Conservation (phyloP, 2,888 invertebrate genomes). For the Aporophyla nigra region DNA sequence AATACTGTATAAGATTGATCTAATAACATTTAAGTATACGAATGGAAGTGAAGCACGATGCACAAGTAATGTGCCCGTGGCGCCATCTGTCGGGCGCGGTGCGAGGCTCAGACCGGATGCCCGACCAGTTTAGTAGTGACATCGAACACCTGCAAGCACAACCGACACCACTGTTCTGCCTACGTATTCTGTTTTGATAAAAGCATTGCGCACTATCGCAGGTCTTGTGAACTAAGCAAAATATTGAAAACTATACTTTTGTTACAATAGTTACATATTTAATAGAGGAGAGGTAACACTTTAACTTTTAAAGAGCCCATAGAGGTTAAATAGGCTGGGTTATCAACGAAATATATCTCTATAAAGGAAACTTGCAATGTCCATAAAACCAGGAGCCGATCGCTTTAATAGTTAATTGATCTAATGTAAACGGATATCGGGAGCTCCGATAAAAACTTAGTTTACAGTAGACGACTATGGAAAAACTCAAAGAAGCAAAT, state of each 20-base stretch:
- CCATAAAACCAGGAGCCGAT: slow-evolving; percentile 52
- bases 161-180: slow-evolving; percentile 72
- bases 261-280: slow-evolving; percentile 7
- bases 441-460: slow-evolving; percentile 31
- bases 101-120: slow-evolving; percentile 85
- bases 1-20: slow-evolving; percentile 9
- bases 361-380: slow-evolving; percentile 44
- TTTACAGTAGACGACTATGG: background rate
- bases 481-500: slow-evolving; percentile 21
- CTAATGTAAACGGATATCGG: slow-evolving; percentile 26
- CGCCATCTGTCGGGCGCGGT: slow-evolving; percentile 86
- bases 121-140: slow-evolving; percentile 88
- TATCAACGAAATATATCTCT: slow-evolving; percentile 49
- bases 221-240: slow-evolving; percentile 41
- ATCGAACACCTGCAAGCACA: slow-evolving; percentile 86
- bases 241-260: slow-evolving; percentile 28
- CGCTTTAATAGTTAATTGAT: slow-evolving; percentile 52
- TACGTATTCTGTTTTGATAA: slow-evolving; percentile 68
- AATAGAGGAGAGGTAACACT: slow-evolving; percentile 6
- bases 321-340: slow-evolving; percentile 20
- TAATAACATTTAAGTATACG: slow-evolving; percentile 41
- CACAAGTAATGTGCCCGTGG: slow-evolving; percentile 71
- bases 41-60: slow-evolving; percentile 42
- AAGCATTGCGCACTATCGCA: slow-evolving; percentile 46
- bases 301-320: slow-evolving; percentile 3